These are phyloP conservation scores for Capreolus pygargus DNA, from an alignment of 2,113 vertebrate species.

Conservation along the genomic window DNA sequence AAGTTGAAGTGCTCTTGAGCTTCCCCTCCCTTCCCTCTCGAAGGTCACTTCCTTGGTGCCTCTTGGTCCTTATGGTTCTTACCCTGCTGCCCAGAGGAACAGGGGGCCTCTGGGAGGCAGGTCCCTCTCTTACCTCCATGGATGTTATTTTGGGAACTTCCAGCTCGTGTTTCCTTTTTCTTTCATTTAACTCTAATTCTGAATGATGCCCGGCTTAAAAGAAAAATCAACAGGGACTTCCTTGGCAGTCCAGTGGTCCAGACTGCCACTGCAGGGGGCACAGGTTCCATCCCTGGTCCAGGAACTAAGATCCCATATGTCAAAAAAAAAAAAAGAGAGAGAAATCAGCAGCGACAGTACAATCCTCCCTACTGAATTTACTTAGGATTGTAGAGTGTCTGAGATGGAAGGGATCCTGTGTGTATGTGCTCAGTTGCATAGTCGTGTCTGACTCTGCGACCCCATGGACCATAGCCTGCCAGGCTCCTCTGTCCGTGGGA, in stretches of 20 bases:
- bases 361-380: background rate
- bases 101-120: background rate
- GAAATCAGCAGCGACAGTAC: background rate
- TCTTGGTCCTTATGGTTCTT: background rate
- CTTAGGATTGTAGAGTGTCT: background rate
- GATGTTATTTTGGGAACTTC: background rate
- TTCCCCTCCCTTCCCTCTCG: background rate
- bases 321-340: background rate
- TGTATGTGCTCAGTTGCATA: background rate
- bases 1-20: background rate
- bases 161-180: background rate
- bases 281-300: background rate
- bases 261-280: background rate
- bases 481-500: background rate
- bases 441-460: background rate
- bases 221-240: background rate
- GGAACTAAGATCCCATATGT: background rate
- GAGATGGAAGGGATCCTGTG: background rate
- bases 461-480: background rate
- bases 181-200: background rate
- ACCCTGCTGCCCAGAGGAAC: background rate
- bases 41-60: background rate
- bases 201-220: background rate
- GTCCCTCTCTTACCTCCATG: background rate
- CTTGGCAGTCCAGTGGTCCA: background rate